Evolutionary conservation across 2,888 invertebrate species (phyloP).

Genomic region (Melangyna quadrimaculata): DNA sequence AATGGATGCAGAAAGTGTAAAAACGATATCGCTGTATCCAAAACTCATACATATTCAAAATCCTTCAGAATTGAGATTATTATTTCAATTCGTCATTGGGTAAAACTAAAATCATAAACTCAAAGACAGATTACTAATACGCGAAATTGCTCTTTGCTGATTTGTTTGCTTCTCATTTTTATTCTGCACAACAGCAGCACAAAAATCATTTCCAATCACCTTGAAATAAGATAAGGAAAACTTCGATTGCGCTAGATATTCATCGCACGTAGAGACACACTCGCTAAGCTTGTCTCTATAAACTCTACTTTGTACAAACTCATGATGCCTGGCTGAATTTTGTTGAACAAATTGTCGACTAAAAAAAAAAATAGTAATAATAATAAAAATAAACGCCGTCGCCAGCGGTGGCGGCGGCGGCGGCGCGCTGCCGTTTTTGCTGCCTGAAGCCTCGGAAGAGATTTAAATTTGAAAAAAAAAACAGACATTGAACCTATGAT

Average conservation of each 20-base stretch:
- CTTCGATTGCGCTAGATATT: slow-evolving; percentile 53
- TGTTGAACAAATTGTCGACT: slow-evolving; percentile 54
- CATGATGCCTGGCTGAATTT: slow-evolving; percentile 31
- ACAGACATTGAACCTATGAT: slow-evolving; percentile 66
- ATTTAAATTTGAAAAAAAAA: slow-evolving; percentile 49
- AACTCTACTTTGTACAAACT: slow-evolving; percentile 6
- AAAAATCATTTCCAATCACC: slow-evolving; percentile 60
- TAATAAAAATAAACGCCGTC: slow-evolving; percentile 12
- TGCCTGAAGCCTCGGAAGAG: slow-evolving; percentile 1
- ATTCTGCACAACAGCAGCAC: slow-evolving; percentile 26
- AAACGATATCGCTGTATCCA: too few relatives aligned
- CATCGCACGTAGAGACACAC: slow-evolving; percentile 47
- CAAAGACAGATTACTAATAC: not conserved
- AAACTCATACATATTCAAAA: not conserved
- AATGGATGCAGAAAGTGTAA: too few relatives aligned
- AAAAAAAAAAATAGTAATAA: not conserved
- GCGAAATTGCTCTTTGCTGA: not conserved
- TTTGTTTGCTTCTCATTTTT: slow-evolving; percentile 21
- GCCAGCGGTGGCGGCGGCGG: not conserved
- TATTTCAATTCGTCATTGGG: not conserved
- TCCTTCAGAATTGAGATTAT: not conserved
- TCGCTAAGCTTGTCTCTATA: not conserved
- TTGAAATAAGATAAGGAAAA: slow-evolving; percentile 45
- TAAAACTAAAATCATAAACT: not conserved
- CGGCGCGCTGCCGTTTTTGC: not conserved